phyloP scores from a whole-genome alignment of 2,888 invertebrate species.

The Osedax frankpressi region DNA sequence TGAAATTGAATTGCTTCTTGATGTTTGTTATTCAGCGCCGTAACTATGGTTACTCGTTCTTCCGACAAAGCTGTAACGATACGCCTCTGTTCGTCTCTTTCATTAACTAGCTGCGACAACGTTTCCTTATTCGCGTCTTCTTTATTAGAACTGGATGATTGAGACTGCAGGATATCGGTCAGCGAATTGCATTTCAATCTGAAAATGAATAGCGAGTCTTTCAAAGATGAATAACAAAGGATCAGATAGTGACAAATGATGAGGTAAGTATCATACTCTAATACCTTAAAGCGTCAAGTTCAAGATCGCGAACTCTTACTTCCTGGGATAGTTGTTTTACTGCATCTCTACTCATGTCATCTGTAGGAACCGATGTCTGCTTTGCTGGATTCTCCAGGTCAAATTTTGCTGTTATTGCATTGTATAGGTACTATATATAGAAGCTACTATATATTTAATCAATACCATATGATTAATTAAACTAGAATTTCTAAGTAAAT shows the following conservation, averaged over 20 bases:
- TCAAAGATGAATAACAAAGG: too few species aligned
- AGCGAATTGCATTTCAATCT: neutral
- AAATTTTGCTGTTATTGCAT: too few species aligned
- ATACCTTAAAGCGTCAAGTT: slow-evolving; percentile 46
- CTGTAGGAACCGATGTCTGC: neutral
- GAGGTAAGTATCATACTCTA: slow-evolving; percentile 41
- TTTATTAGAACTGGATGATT: slow-evolving; percentile 16
- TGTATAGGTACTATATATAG: too few species aligned
- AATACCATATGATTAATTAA: too few species aligned
- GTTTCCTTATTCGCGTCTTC: slow-evolving; percentile 28
- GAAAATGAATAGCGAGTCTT: too few species aligned
- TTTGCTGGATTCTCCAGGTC: neutral
- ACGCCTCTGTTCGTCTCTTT: slow-evolving; percentile 52
- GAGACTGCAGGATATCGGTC: neutral
- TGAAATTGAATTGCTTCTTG: slow-evolving; percentile 73
- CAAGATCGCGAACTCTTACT: slow-evolving; percentile 46
- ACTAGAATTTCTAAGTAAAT: too few species aligned
- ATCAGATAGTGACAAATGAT: too few species aligned
- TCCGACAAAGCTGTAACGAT: slow-evolving; percentile 55
- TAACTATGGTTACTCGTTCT: slow-evolving; percentile 46
- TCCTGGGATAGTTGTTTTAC: slow-evolving; percentile 45
- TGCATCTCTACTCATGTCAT: slow-evolving; percentile 46
- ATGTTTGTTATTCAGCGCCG: slow-evolving; percentile 62
- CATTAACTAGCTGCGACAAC: slow-evolving; percentile 32
- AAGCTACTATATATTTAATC: too few species aligned